Conservation (phyloP, 2,888 invertebrate species). For the Lasioglossum lativentre region DNA sequence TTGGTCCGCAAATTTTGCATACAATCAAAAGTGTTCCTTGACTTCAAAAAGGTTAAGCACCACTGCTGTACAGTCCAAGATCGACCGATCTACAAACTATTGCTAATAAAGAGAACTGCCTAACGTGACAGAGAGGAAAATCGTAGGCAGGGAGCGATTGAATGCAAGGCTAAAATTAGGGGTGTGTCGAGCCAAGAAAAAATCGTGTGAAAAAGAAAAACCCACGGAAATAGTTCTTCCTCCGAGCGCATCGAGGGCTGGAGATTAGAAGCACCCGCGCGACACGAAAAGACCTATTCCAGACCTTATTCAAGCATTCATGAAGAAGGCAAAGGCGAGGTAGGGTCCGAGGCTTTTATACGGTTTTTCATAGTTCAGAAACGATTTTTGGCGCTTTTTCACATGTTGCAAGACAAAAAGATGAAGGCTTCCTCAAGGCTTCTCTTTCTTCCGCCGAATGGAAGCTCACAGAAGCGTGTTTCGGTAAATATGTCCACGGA, state of each 20-base stretch:
- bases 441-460: neutral
- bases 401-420: slow-evolving; percentile 13
- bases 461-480: neutral
- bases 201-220: slow-evolving; percentile 58
- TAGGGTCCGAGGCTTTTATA: slow-evolving; percentile 26
- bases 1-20: too few species aligned
- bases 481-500: neutral
- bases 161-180: slow-evolving; percentile 59
- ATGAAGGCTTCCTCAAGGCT: neutral
- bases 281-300: slow-evolving; percentile 38
- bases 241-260: slow-evolving; percentile 47
- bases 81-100: neutral
- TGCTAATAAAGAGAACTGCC: neutral
- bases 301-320: slow-evolving; percentile 50
- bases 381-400: slow-evolving; percentile 34
- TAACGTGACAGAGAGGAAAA: slow-evolving; percentile 28
- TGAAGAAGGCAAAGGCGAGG: slow-evolving; percentile 2
- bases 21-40: too few species aligned
- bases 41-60: too few species aligned
- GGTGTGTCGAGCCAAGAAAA: slow-evolving; percentile 41
- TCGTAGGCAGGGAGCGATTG: slow-evolving; percentile 32
- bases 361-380: slow-evolving; percentile 17
- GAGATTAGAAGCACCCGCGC: slow-evolving; percentile 50
- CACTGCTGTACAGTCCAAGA: neutral
- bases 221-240: slow-evolving; percentile 60